phyloP scores from a whole-genome alignment of 1,140 invertebrate genomes.

The Batillaria attramentaria region DNA sequence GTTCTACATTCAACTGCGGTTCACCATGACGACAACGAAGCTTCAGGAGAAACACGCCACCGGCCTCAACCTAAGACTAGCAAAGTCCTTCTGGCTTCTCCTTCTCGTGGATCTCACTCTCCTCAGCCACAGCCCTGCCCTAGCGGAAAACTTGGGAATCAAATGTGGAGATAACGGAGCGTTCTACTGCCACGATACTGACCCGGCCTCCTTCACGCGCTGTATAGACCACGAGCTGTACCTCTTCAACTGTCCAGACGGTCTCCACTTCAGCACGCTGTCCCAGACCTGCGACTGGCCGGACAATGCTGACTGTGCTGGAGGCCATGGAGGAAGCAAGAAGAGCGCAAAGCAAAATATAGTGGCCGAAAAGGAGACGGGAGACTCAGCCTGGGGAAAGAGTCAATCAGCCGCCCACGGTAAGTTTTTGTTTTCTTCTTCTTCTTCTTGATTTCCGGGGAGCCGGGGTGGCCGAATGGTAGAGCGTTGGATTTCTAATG shows the following conservation, averaged over 20 bases:
- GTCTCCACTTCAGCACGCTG: slow-evolving; percentile 44
- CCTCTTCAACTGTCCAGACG: slow-evolving; percentile 42
- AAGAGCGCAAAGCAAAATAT: not conserved
- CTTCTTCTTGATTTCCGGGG: too few species aligned
- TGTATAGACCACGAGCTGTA: slow-evolving; percentile 39
- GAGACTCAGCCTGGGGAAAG: too few species aligned
- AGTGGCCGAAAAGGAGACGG: too few species aligned
- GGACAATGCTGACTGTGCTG: slow-evolving; percentile 42
- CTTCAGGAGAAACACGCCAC: too few species aligned
- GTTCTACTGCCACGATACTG: slow-evolving; percentile 37
- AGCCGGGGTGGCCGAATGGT: too few species aligned
- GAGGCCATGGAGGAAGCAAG: not conserved
- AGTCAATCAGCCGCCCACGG: too few species aligned
- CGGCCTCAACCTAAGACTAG: too few species aligned
- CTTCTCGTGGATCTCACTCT: too few species aligned
- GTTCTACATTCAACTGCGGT: too few species aligned
- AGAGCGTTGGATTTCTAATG: too few species aligned
- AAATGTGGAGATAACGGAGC: slow-evolving; percentile 31
- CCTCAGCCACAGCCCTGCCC: not conserved
- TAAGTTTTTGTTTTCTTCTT: not conserved
- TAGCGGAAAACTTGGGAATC: slow-evolving; percentile 23
- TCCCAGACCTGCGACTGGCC: slow-evolving; percentile 55
- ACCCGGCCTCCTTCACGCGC: slow-evolving; percentile 36
- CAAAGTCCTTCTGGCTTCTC: too few species aligned
- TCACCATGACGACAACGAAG: too few species aligned